Base-by-base conservation (phyloP, 2,113 vertebrate genomes). In the Nycticebus coucang region DNA sequence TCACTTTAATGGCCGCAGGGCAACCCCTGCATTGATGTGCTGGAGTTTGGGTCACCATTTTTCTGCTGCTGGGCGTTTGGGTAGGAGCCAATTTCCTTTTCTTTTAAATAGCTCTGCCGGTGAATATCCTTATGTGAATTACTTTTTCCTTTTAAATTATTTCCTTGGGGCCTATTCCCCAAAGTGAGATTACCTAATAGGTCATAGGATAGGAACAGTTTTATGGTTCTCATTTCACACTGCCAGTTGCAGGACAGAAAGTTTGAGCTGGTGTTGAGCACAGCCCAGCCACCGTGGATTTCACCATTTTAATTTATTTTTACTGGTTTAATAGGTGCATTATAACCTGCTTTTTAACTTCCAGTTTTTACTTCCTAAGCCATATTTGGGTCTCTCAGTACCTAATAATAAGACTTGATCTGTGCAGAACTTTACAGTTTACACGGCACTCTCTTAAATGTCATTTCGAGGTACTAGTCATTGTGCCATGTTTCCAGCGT, bases 91-190 rank as follows among this genome's bases (percentile, higher is more conserved):
- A 13, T 45, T 83, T 74, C 50, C 45, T n/a, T 24, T 69, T 84
- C 96, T 94, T 77, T 92, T 80, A 64, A 93, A 89, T n/a, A 93
- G 83, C 64, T 41, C 53, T 24, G 75, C 82, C 45, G 1, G 0
- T 89, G 93, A 89, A 87, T 94, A 94, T 83, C 89, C 79, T 94
- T 62, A 71, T 21, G 91, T 21, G 93, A 91, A 71, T 83, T 92
- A 71, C 77, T 53, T 95, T 95, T 57, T 68, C 64, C 92, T 93
- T 89, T 93, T 85, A 87, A 94, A 82, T 87, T 37, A 95, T 89
- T 82, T 93, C 92, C 80, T 94, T 81, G 96, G 83, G 95, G 83
- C 79, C 91, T 57, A 10, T 62, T 93, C 87, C 97, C 93, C 95
- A 59, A 91, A 93, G 93, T 89, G 90, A 97, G 96, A 78, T 35